A percentile compares a stretch with the other conserved stretches of the same genome.
These are phyloP conservation scores for Phodopus roborovskii DNA, from an alignment of 2,113 vertebrate species.

Conservation along the genomic window DNA sequence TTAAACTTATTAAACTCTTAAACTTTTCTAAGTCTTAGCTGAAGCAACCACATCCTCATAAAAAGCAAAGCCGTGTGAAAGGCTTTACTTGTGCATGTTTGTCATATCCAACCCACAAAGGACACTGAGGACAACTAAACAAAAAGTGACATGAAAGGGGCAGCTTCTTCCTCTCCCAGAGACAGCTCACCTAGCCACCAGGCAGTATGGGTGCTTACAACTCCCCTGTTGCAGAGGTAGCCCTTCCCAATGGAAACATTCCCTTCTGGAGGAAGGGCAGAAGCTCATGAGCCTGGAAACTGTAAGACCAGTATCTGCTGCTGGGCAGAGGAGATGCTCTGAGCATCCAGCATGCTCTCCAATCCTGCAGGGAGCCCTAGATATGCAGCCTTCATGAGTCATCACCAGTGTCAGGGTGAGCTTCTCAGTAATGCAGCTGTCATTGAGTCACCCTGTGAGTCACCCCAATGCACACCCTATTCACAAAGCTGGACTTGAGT, in stretches of 20 bases:
- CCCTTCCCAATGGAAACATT: background rate
- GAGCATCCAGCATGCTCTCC: background rate
- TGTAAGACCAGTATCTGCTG: too few species aligned
- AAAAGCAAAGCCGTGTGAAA: background rate
- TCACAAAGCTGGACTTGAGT: background rate
- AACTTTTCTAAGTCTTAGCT: too few species aligned
- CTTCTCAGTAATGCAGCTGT: background rate
- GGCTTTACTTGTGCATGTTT: background rate
- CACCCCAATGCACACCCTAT: background rate
- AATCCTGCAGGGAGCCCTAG: background rate
- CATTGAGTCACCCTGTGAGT: background rate
- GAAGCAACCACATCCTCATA: background rate
- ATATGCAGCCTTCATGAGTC: background rate
- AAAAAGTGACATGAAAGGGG: fast-evolving
- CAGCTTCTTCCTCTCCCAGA: background rate
- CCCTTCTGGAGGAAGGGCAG: background rate
- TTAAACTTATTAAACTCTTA: background rate
- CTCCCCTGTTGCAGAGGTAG: background rate
- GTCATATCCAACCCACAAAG: background rate
- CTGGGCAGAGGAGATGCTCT: background rate
- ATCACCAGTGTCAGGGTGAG: background rate
- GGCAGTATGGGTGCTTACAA: background rate
- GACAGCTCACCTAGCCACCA: fast-evolving
- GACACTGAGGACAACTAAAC: background rate
- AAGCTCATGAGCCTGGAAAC: background rate